Percentiles rank a stretch among this genome's conserved stretches.
These are phyloP conservation scores for Ochotona curzoniae DNA, from an alignment of 2,113 vertebrate species.

Conservation along the genomic window DNA sequence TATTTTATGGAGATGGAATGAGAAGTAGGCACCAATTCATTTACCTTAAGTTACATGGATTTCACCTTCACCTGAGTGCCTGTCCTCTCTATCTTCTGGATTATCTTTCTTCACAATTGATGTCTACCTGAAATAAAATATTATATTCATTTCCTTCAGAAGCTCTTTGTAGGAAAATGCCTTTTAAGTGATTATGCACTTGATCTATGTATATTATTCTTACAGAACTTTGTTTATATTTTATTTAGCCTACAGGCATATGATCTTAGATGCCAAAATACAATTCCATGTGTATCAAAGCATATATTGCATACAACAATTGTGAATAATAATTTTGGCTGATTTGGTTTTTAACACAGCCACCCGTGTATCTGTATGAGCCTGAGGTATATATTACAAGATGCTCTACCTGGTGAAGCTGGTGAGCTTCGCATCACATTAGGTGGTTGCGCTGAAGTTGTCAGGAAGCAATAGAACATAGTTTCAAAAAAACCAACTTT, in stretches of 20 bases:
- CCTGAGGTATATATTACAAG: constrained; percentile 1
- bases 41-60: constrained; percentile 19
- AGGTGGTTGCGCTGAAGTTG: background rate
- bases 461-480: constrained; percentile 11
- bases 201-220: constrained; percentile 50
- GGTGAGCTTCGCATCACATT: background rate
- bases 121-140: constrained; percentile 8
- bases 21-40: constrained; percentile 47
- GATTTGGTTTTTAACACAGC: constrained; percentile 33
- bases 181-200: constrained; percentile 2
- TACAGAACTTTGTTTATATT: constrained; percentile 17
- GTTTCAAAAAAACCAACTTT: constrained; percentile 11
- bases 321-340: constrained; percentile 12
- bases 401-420: background rate
- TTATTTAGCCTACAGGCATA: constrained; percentile 19
- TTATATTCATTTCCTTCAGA: background rate
- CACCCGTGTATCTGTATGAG: background rate
- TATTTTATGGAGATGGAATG: constrained; percentile 50
- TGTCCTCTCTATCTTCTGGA: background rate
- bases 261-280: constrained; percentile 27
- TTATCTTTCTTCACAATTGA: constrained; percentile 65
- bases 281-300: background rate
- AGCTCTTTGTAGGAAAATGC: constrained; percentile 49
- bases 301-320: background rate
- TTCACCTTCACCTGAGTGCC: constrained; percentile 24